Percentiles rank a stretch among this genome's conserved stretches.
These are phyloP conservation scores for Otocyon megalotis DNA, from an alignment of 2,113 vertebrate genomes.

Conservation along the genomic window DNA sequence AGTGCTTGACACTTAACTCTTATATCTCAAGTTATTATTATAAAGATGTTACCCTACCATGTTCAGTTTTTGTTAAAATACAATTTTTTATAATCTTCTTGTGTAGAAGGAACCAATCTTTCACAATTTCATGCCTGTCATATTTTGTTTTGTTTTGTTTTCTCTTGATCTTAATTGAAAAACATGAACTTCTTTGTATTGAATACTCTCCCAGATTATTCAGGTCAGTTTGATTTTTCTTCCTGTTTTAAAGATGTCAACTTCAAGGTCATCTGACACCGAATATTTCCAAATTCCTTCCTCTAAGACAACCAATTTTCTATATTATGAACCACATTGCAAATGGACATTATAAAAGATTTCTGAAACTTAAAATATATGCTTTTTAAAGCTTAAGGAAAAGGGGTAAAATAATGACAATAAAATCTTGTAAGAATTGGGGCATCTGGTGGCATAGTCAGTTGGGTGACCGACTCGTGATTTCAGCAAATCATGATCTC, in stretches of 20 bases:
- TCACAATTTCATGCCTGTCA: background rate
- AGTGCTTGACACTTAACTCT: background rate
- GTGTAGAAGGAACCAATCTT: background rate
- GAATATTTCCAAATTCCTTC: background rate
- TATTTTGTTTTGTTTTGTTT: background rate
- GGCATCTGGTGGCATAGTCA: background rate
- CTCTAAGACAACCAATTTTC: background rate
- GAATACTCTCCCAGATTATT: background rate
- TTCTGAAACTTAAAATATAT: background rate
- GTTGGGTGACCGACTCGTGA: background rate
- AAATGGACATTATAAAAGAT: background rate
- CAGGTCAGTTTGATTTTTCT: background rate
- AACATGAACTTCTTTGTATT: background rate
- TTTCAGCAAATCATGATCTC: background rate
- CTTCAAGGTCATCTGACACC: background rate
- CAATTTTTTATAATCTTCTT: background rate
- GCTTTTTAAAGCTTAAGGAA: background rate
- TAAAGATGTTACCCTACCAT: background rate
- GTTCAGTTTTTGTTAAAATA: background rate
- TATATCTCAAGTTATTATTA: background rate
- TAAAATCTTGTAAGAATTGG: background rate
- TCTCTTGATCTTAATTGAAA: background rate
- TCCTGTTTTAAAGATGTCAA: background rate
- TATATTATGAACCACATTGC: background rate
- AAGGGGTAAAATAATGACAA: background rate